Evolutionary conservation across 1,140 invertebrate species (phyloP).

Genomic region (Mizuhopecten yessoensis): DNA sequence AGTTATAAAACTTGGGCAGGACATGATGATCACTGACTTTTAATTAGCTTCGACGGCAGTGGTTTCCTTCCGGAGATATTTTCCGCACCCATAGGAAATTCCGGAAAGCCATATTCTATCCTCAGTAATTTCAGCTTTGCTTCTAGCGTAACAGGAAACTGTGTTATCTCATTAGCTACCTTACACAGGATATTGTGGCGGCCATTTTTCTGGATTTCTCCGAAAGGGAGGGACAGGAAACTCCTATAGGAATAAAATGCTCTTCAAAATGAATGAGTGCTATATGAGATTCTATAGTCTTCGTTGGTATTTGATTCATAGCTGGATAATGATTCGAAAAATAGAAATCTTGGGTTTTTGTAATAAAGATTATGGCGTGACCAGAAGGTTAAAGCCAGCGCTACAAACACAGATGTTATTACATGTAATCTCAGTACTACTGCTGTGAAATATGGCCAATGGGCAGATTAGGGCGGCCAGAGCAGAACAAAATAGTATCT

Average conservation of each 20-base stretch:
- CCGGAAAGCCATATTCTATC: conserved; percentile 37
- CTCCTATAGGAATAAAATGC: not conserved
- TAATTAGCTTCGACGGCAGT: not conserved
- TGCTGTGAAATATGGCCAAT: not conserved
- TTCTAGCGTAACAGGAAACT: conserved; percentile 37
- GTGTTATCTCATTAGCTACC: not conserved
- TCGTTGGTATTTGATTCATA: not conserved
- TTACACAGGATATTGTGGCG: not conserved
- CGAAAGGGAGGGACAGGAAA: conserved; percentile 13
- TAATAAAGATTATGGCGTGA: not conserved
- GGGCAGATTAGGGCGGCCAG: not conserved
- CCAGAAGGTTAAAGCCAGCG: not conserved
- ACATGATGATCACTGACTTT: conserved; percentile 26
- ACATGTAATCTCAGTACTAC: not conserved
- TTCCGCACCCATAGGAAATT: conserved; percentile 37
- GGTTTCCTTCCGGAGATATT: conserved; percentile 31
- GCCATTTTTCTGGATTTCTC: conserved; percentile 33
- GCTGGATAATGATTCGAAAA: not conserved
- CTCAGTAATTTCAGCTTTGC: conserved; percentile 18
- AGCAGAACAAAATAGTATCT: too few species aligned
- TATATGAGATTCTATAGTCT: not conserved
- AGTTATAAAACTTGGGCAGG: not conserved
- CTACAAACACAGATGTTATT: not conserved
- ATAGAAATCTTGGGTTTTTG: not conserved
- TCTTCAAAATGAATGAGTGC: not conserved